These are phyloP conservation scores for Protobothrops mucrosquamatus DNA, from an alignment of 2,113 vertebrate species.

Conservation along the genomic window DNA sequence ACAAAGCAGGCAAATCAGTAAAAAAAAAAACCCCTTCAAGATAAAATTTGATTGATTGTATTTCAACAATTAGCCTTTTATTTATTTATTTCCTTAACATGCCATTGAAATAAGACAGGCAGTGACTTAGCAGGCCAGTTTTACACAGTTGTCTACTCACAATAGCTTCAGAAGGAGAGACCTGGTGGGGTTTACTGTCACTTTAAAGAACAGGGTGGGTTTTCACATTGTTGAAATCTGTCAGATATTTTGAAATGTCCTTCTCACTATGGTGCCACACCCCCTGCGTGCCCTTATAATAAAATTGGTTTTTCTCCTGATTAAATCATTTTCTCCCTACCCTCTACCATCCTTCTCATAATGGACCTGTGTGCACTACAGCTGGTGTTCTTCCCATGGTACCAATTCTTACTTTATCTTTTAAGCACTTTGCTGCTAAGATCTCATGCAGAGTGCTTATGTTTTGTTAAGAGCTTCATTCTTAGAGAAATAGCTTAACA, in stretches of 20 bases:
- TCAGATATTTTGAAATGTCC: constrained; percentile 99
- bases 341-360: constrained; percentile 94
- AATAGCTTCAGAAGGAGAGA: constrained; percentile 89
- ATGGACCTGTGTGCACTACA: constrained; percentile 89
- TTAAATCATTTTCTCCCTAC: constrained; percentile 90
- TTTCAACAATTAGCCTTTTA: constrained; percentile 91
- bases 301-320: constrained; percentile 96
- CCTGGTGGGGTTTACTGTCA: constrained; percentile 87
- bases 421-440: constrained; percentile 87
- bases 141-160: constrained; percentile 89
- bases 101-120: constrained; percentile 91
- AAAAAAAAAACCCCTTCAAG: constrained; percentile 58
- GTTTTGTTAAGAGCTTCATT: constrained; percentile 89
- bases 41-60: constrained; percentile 93
- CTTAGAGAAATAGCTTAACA: constrained; percentile 88
- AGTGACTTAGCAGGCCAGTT: constrained; percentile 86
- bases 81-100: constrained; percentile 83
- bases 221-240: constrained; percentile 98
- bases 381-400: constrained; percentile 97
- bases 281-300: constrained; percentile 93
- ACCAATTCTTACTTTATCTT: constrained; percentile 89
- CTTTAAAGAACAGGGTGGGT: constrained; percentile 83
- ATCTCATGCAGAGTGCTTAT: constrained; percentile 88
- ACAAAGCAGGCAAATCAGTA: constrained; percentile 38
- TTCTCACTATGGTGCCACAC: constrained; percentile 94